Evolutionary conservation across 2,888 invertebrate genomes (phyloP).

Genomic region (Pardosa pseudoannulata): DNA sequence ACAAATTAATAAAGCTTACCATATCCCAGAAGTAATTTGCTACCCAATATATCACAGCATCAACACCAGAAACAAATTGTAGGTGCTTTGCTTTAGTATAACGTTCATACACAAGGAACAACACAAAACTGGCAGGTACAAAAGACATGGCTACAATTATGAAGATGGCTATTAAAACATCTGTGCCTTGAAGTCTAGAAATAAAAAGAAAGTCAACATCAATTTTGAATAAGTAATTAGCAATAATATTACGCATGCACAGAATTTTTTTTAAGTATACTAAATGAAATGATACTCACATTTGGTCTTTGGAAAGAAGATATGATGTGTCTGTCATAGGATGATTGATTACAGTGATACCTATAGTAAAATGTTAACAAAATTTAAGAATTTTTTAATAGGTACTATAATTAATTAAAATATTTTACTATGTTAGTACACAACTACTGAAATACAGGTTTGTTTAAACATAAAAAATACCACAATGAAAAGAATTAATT

Average conservation of each 20-base stretch:
- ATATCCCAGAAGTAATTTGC: constrained; percentile 86
- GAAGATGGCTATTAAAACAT: constrained; percentile 78
- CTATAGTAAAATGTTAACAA: too few relatives aligned
- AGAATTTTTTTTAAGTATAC: too few relatives aligned
- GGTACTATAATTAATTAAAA: too few relatives aligned
- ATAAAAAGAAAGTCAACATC: not conserved
- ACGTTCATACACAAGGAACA: constrained; percentile 87
- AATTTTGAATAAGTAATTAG: too few relatives aligned
- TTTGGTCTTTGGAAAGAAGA: constrained; percentile 83
- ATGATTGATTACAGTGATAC: constrained; percentile 86
- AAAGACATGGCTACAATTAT: constrained; percentile 82
- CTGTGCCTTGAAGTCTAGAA: constrained; percentile 76
- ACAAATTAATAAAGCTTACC: constrained; percentile 80
- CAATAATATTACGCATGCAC: too few relatives aligned
- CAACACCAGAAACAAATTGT: constrained; percentile 86
- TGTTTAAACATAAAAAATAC: too few relatives aligned
- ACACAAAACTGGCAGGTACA: constrained; percentile 88
- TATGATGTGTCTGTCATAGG: constrained; percentile 87
- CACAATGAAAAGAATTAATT: too few relatives aligned
- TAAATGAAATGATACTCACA: constrained; percentile 80
- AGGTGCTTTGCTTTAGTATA: constrained; percentile 86
- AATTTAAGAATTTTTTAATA: too few relatives aligned
- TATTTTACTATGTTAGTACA: too few relatives aligned
- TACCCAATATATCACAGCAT: constrained; percentile 87
- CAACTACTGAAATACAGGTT: too few relatives aligned